Evolutionary conservation across 2,113 vertebrate species (phyloP), one percentile per base, ranked within the genome.

Genomic region (Rattus rattus): DNA sequence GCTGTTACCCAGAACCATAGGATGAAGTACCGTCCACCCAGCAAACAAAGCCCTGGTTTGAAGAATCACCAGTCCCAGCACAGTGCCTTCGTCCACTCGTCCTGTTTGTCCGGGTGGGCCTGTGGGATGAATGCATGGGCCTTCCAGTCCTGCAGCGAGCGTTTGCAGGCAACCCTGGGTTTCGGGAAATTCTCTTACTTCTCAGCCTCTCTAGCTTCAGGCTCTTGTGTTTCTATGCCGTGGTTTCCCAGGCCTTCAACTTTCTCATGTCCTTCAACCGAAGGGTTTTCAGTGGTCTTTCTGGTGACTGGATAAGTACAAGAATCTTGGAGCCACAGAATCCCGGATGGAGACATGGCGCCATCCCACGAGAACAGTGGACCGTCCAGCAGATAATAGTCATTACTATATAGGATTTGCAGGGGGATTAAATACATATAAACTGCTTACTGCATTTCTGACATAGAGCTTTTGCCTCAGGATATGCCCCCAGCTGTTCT

Each of bases 91-190:
- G 0, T 1, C 56, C 9, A 61, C 7, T 43, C 10, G 7, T 22
- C 5, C 0, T 36, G 79, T 56, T 17, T 47, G 36, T 22, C 10
- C 0, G 17, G 16, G 43, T 36, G 67, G 76, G 5, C 10, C 61
- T 1, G 0, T n/a, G 28, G n/a, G 47, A 4, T 8, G 49, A 9
- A 14, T 56, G 11, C 9, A 5, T 7, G 14, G 67, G 6, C 11
- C 4, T 20, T 14, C 26, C 12, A 26, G 69, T 6, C 67, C 72
- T 89, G 28, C 39, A n/a, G 80, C 10, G 4, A n/a, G 80, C 10
- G 4, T 83, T 49, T 24, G 49, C 47, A 39, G 26, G 49, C 65
- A 33, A 26, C 59, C 67, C 89, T 8, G 17, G 33, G 19, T 79
- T 26, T 91, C 67, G 14, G 4, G 1, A 80, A 20, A 47, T 65